Evolutionary conservation across 2,888 invertebrate species (phyloP), one percentile per base, ranked within the genome.

Genomic region (Agrochola circellaris): DNA sequence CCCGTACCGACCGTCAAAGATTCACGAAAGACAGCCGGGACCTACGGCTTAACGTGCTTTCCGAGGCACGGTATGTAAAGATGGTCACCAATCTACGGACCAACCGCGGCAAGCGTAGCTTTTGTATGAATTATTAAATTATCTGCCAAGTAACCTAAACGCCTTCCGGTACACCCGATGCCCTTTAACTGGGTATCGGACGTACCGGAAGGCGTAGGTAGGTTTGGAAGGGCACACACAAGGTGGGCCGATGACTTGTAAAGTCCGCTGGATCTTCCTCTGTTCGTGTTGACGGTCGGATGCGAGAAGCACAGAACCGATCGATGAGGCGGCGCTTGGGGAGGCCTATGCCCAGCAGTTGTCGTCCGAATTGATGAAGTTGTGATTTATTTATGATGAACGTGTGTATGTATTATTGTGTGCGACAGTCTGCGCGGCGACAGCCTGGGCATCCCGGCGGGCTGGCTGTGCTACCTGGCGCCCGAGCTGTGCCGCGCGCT

Each of bases 391-490:
- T 26, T 26, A 6, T 58, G 26, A 15, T 58, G 26, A 26, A 6
- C 15, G 58, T 0, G 68, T 67, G 30, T 34, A 42, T 54, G 26
- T 54, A 20, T 17, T 0, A 6, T 13, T 2, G 5, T 2, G 5
- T 9, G 1, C 17, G 90, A 87, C 97, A 93, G 95, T 0, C 92
- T 93, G 90, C 98, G 98, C 70, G 98, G 98, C 65, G 98, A 98
- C 95, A 98, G 98, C 89, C 97, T 99, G 89, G 98, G 98, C 91
- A 99, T 99, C 94, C 99, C 99, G 80, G 98, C 98, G 68, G 99
- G 99, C 88, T 99, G 99, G 99, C 97, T 99, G 94, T 99, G 99
- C 97, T 99, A 99, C 97, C 97, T 99, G 92, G 98, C 99, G 77
- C 99, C 99, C 17, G 99, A 99, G 97, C 97, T 99, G 87, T 98